Evolutionary conservation across 2,797 vertebrate genomes (phyloP).

Genomic region (Xyrichtys novacula): DNA sequence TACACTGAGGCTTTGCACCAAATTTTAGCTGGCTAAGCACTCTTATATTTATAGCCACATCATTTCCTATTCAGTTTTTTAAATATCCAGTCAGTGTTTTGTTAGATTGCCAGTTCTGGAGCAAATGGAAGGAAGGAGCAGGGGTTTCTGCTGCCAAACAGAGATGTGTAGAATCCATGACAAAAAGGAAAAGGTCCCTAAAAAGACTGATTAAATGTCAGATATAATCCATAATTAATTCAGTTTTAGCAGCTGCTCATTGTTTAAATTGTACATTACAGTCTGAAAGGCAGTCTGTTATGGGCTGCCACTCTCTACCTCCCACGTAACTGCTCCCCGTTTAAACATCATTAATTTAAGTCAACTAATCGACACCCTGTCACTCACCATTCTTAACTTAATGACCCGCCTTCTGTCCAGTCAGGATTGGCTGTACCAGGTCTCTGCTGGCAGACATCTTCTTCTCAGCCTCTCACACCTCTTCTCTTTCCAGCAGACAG

Average conservation of each 20-base stretch:
- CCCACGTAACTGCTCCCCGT: slow-evolving; percentile 14
- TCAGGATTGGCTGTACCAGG: slow-evolving; percentile 8
- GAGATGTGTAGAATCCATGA: not conserved
- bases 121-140: not conserved
- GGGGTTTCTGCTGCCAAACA: not conserved
- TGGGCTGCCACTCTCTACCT: slow-evolving; percentile 15
- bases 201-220: not conserved
- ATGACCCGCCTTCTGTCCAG: slow-evolving; percentile 38
- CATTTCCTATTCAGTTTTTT: slow-evolving; percentile 10
- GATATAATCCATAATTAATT: not conserved
- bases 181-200: not conserved
- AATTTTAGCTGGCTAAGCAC: slow-evolving; percentile 1
- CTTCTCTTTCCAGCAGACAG: slow-evolving; percentile 24
- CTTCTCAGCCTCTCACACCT: slow-evolving; percentile 20
- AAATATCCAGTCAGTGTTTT: slow-evolving; percentile 4
- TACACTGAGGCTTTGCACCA: slow-evolving; percentile 5
- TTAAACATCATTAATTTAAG: slow-evolving; percentile 48
- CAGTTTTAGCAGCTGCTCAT: slow-evolving; percentile 9
- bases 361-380: slow-evolving; percentile 39
- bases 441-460: slow-evolving; percentile 31
- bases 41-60: slow-evolving; percentile 5
- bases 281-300: slow-evolving; percentile 1
- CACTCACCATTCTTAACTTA: slow-evolving; percentile 24
- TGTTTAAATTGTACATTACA: slow-evolving; percentile 19
- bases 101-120: not conserved